A percentile compares a stretch with the other conserved stretches of the same genome.
Evolutionary conservation across 1,140 invertebrate genomes (phyloP).

Genomic region (Lucilia sericata): DNA sequence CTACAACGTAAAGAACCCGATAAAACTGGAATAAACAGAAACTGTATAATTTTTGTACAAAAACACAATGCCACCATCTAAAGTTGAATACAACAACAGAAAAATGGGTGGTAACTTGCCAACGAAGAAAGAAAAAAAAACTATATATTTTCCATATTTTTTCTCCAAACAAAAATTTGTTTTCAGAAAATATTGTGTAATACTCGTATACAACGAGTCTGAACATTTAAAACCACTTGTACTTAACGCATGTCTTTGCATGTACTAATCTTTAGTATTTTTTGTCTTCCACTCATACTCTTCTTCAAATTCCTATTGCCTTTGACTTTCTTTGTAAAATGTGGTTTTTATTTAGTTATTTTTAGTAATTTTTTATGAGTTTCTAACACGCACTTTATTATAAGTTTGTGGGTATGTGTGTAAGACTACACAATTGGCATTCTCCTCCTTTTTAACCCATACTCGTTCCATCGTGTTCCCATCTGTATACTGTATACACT

Average conservation of each 20-base stretch:
- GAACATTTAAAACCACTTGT: slow-evolving; percentile 22
- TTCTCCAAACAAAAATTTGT: neutral
- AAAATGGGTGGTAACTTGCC: slow-evolving; percentile 36
- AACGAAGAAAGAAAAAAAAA: neutral
- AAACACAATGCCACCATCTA: neutral
- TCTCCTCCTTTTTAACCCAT: neutral
- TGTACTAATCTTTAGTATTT: neutral
- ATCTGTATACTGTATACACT: neutral
- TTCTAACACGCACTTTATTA: slow-evolving; percentile 36
- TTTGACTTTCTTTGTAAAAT: neutral
- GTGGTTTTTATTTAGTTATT: neutral
- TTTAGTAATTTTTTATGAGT: slow-evolving; percentile 29
- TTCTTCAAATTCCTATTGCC: neutral
- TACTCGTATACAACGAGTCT: neutral
- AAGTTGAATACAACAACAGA: neutral
- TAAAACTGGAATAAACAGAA: neutral
- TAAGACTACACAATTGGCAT: neutral
- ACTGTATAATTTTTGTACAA: neutral
- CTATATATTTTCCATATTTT: slow-evolving; percentile 1
- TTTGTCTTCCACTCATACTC: neutral
- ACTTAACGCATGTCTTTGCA: slow-evolving; percentile 37
- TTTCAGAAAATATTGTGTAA: neutral
- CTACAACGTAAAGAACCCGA: neutral
- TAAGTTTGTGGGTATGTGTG: neutral
- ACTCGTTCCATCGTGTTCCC: neutral